Conservation (phyloP, 2,797 vertebrate species). For the Limosa lapponica region DNA sequence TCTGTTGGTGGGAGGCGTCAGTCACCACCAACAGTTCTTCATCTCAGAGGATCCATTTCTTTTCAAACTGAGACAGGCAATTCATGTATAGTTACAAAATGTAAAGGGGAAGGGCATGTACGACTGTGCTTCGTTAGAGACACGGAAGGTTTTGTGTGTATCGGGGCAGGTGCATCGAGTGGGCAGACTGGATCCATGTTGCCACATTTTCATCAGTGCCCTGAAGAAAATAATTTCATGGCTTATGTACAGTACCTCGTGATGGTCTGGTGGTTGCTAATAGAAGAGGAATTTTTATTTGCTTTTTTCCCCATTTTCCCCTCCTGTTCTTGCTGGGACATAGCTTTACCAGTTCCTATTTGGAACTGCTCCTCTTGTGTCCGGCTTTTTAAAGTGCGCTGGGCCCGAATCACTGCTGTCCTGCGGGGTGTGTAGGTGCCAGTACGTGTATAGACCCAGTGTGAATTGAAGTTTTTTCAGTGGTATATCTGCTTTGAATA, state of each 20-base stretch:
- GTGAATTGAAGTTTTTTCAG: neutral
- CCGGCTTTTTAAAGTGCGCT: neutral
- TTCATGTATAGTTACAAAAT: neutral
- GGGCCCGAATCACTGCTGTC: neutral
- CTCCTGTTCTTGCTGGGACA: neutral
- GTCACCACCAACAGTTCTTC: neutral
- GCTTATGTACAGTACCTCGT: neutral
- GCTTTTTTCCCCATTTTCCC: fast-evolving
- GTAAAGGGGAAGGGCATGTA: neutral
- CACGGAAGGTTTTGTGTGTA: neutral
- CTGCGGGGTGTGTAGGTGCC: neutral
- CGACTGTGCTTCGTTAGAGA: neutral
- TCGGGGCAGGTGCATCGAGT: neutral
- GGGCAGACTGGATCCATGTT: neutral
- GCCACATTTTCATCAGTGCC: neutral
- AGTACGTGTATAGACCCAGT: neutral
- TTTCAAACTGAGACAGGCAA: neutral
- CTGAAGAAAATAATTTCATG: neutral
- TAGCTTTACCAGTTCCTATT: neutral
- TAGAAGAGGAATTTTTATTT: neutral
- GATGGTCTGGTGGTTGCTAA: neutral
- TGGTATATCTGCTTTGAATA: neutral
- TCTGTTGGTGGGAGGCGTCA: neutral
- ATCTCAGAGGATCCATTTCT: neutral
- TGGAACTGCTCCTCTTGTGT: neutral